Conservation (phyloP, 2,888 invertebrate species). For the Drosophila emarginata region DNA sequence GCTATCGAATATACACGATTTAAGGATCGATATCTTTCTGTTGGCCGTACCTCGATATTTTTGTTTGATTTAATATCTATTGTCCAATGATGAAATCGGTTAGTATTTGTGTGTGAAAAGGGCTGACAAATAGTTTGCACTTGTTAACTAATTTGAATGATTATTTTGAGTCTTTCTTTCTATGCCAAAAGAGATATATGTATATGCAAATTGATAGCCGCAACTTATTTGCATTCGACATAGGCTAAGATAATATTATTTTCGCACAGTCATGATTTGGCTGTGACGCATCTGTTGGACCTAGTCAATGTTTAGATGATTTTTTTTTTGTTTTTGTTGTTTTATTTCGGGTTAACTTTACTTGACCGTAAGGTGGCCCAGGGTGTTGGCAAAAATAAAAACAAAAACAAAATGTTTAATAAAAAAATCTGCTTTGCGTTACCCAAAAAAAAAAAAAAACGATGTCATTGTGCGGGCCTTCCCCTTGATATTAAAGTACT, state of each 20-base stretch:
- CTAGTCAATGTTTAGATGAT: not conserved
- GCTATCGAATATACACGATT: no score
- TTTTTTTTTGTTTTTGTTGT: not conserved
- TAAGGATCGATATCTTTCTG: not conserved
- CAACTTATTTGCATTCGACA: constrained; percentile 2
- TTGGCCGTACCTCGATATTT: not conserved
- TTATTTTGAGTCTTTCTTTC: constrained; percentile 12
- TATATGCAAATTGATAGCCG: not conserved
- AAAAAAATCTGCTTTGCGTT: no score
- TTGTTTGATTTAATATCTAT: constrained; percentile 16
- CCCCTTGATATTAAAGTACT: not conserved
- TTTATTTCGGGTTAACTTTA: not conserved
- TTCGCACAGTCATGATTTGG: not conserved
- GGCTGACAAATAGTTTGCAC: constrained; percentile 29
- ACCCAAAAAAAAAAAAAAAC: not conserved
- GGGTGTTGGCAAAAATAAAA: not conserved
- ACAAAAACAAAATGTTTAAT: not conserved
- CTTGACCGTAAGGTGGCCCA: constrained; percentile 2
- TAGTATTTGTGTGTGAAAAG: constrained; percentile 40
- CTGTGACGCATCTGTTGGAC: constrained; percentile 4
- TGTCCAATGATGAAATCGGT: constrained; percentile 27
- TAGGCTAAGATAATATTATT: not conserved
- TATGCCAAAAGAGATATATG: no score
- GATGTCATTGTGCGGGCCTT: not conserved
- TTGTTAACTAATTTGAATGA: constrained; percentile 33